A percentile compares a stretch with the other conserved stretches of the same genome.
These are phyloP conservation scores for Lasius platythorax DNA, from an alignment of 2,888 invertebrate genomes.

Conservation along the genomic window DNA sequence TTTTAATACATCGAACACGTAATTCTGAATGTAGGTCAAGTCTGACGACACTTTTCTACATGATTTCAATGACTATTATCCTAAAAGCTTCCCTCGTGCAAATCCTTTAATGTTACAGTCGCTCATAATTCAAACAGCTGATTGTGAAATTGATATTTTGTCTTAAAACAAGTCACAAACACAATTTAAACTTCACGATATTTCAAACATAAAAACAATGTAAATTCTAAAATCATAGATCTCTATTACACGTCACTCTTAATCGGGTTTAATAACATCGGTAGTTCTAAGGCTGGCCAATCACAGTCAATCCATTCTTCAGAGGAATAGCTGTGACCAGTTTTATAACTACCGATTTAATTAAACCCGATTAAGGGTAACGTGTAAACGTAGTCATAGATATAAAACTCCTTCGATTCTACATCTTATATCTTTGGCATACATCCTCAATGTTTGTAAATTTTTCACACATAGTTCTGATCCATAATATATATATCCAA, in stretches of 20 bases:
- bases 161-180: background rate
- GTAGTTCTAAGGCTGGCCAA: too few species aligned
- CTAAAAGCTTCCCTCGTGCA: slow-evolving; percentile 38
- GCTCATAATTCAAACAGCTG: background rate
- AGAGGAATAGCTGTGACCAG: too few species aligned
- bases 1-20: slow-evolving; percentile 66
- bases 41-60: slow-evolving; percentile 65
- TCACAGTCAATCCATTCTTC: too few species aligned
- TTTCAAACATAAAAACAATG: background rate
- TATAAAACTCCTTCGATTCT: background rate
- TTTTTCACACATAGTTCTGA: background rate
- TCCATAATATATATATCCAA: background rate
- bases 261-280: too few species aligned
- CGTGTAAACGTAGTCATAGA: too few species aligned
- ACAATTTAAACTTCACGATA: background rate
- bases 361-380: too few species aligned
- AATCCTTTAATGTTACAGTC: slow-evolving; percentile 8
- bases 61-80: slow-evolving; percentile 59
- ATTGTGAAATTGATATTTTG: background rate
- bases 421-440: background rate
- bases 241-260: background rate
- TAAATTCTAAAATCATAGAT: background rate
- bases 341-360: too few species aligned
- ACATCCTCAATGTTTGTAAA: background rate
- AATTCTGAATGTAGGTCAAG: slow-evolving; percentile 70